Evolutionary conservation across 2,888 invertebrate species (phyloP).

Genomic region (Alloscopus bannaensis): DNA sequence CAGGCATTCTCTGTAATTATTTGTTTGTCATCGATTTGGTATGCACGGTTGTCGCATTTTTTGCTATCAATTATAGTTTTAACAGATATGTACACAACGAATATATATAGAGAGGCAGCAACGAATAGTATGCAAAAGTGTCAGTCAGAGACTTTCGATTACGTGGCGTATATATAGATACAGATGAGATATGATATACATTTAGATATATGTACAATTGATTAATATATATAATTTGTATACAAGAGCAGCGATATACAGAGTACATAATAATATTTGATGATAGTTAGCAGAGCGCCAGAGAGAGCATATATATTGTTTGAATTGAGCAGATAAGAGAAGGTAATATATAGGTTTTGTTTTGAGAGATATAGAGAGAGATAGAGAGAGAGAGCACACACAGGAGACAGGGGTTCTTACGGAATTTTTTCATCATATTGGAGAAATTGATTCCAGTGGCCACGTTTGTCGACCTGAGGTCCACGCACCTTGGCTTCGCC

Average conservation of each 20-base stretch:
- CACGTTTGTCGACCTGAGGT: constrained; percentile 76
- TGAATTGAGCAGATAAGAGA: constrained; percentile 8
- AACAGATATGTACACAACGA: constrained; percentile 20
- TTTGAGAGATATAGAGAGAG: constrained; percentile 18
- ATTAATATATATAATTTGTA: constrained; percentile 21
- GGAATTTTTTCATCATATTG: constrained; percentile 71
- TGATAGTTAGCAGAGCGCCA: not conserved
- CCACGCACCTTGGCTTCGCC: constrained; percentile 74
- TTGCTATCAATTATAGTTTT: not conserved
- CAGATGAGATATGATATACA: constrained; percentile 6
- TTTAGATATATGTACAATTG: not conserved
- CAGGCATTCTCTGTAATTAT: not conserved
- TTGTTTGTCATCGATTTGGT: not conserved
- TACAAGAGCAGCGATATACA: constrained; percentile 14
- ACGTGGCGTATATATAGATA: constrained; percentile 7
- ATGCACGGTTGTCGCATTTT: not conserved
- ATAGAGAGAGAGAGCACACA: constrained; percentile 36
- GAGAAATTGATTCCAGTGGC: constrained; percentile 59
- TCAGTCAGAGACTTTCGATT: constrained; percentile 22
- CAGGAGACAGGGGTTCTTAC: constrained; percentile 64
- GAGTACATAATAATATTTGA: constrained; percentile 7
- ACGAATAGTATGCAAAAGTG: constrained; percentile 31
- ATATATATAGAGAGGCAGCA: constrained; percentile 18
- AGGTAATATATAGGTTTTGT: constrained; percentile 1
- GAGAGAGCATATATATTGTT: not conserved